These are phyloP conservation scores for Syrista parreyssii DNA, from an alignment of 2,888 invertebrate species.

Conservation along the genomic window DNA sequence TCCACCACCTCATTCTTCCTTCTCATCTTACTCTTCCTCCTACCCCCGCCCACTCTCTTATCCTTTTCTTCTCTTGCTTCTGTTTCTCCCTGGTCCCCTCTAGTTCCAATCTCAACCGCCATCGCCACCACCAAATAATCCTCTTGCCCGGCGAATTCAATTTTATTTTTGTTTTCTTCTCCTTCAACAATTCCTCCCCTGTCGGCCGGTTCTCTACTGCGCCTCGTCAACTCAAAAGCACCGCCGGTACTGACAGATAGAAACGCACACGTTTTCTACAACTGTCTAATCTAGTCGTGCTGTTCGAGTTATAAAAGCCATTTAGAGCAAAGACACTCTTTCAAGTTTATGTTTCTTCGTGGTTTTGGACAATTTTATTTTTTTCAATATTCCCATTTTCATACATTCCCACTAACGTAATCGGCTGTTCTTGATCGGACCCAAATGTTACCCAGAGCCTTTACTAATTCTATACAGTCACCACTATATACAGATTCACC, in stretches of 20 bases:
- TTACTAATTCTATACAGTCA: background rate
- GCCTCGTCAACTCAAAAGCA: slow-evolving; percentile 3
- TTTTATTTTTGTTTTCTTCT: background rate
- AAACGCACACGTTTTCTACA: background rate
- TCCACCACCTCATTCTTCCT: background rate
- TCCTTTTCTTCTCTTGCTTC: slow-evolving; percentile 2
- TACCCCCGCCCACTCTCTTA: background rate
- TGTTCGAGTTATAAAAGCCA: background rate
- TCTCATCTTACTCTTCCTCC: background rate
- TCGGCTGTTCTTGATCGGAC: background rate
- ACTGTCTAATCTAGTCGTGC: background rate
- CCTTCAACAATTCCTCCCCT: background rate
- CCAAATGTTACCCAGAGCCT: background rate
- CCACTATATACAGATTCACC: background rate
- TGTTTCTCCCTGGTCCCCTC: background rate
- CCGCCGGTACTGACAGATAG: background rate
- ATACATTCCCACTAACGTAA: background rate
- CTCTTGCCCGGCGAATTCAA: background rate
- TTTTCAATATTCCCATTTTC: background rate
- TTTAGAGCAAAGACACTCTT: background rate
- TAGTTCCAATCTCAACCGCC: background rate
- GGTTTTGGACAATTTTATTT: background rate
- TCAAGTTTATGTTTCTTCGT: background rate
- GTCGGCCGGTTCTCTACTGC: slow-evolving; percentile 21
- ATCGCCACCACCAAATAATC: background rate